Conservation (phyloP, 2,888 invertebrate species). For the Pycnomerus fuliginosus region DNA sequence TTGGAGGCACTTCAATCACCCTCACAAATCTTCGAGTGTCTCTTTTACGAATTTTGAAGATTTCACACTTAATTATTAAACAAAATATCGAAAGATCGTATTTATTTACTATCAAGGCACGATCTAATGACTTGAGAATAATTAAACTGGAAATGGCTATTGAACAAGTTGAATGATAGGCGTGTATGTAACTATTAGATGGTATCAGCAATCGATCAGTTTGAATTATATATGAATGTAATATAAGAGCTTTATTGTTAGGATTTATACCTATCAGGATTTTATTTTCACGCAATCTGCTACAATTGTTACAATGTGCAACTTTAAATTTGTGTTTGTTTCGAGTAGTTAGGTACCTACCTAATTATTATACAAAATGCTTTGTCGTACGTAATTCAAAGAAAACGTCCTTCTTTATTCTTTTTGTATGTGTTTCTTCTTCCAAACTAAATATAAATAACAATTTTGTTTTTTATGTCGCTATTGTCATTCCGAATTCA, state of each 20-base stretch:
- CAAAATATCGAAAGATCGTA: slow-evolving; percentile 22
- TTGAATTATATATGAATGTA: slow-evolving; percentile 27
- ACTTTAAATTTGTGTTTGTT: no score
- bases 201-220: slow-evolving; percentile 26
- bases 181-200: slow-evolving; percentile 17
- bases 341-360: no score
- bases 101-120: slow-evolving; percentile 22
- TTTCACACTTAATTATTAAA: background rate
- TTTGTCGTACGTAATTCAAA: no score
- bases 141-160: slow-evolving; percentile 21
- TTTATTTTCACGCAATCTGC: slow-evolving; percentile 15
- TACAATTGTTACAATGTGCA: no score
- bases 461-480: no score
- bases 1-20: background rate
- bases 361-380: no score
- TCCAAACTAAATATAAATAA: no score
- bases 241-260: slow-evolving; percentile 25
- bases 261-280: slow-evolving; percentile 21
- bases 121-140: slow-evolving; percentile 23
- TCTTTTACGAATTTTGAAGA: background rate
- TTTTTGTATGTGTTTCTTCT: no score
- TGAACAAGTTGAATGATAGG: slow-evolving; percentile 22
- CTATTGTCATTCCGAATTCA: no score
- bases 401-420: no score
- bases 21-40: no score